A percentile compares a stretch with the other conserved stretches of the same genome.
phyloP scores from a whole-genome alignment of 2,888 invertebrate species.

The Lycia hirtaria region DNA sequence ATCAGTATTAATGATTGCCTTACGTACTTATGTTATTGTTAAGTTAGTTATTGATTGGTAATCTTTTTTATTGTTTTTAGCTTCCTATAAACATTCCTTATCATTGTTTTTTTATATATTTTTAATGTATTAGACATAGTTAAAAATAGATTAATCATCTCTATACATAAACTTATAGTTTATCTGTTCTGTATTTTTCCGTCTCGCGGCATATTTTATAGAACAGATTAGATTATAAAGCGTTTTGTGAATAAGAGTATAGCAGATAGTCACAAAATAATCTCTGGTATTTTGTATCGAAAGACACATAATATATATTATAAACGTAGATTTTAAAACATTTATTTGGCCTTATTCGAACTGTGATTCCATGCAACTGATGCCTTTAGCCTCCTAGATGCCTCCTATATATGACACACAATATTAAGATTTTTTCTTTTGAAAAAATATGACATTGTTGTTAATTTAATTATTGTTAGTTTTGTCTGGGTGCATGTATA shows the following conservation, averaged over 20 bases:
- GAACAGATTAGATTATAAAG: too few species aligned
- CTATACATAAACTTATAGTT: too few species aligned
- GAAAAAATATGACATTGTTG: too few species aligned
- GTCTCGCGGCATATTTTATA: too few species aligned
- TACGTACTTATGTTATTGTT: conserved; percentile 49
- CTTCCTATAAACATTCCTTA: conserved; percentile 31
- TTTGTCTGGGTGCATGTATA: too few species aligned
- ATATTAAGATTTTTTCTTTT: too few species aligned
- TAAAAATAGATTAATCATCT: too few species aligned
- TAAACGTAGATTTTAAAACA: not conserved
- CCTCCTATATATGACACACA: not conserved
- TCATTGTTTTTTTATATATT: conserved; percentile 2
- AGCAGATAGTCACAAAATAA: conserved; percentile 10
- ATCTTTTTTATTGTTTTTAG: conserved; percentile 20
- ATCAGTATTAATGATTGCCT: conserved; percentile 59
- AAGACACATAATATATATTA: conserved; percentile 2
- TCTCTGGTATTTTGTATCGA: conserved; percentile 1
- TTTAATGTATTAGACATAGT: not conserved
- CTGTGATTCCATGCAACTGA: conserved; percentile 48
- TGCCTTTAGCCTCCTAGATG: conserved; percentile 19
- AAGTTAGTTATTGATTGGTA: conserved; percentile 29
- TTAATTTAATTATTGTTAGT: too few species aligned
- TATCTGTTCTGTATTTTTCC: too few species aligned
- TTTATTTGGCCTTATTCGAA: conserved; percentile 44
- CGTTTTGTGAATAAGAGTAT: not conserved